Evolutionary conservation across 2,113 vertebrate genomes (phyloP), one percentile per base, ranked within the genome.

Genomic region (Alexandromys fortis): DNA sequence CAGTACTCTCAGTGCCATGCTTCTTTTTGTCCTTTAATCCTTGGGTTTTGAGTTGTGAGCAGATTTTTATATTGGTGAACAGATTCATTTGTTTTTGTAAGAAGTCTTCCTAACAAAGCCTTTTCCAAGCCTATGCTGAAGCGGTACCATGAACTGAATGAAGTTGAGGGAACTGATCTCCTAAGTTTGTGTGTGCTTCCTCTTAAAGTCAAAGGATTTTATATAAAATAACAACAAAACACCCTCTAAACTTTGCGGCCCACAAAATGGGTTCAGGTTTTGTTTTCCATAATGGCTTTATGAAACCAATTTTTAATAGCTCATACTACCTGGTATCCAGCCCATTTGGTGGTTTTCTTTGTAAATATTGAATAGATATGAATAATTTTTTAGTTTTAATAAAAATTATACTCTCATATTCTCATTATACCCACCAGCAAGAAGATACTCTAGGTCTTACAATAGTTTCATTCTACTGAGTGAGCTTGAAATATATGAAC

Each of bases 401-500:
- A 76, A 52, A 70, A 82, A 75, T 33, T 9, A 26, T 92, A 17
- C 35, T 92, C 10, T 96, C 95, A 70, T 11, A 22, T 61, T 96
- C 3, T 89, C 38, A 92, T 52, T 90, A 86, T 88, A 78, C 4
- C 77, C 24, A 78, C 70, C 45, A n/a, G 90, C 91, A 88, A 82
- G 81, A 94, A 92, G 68, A 83, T 95, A 22, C 87, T 35, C n/a
- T 92, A 79, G 45, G 45, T 70, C 7, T 72, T 82, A 45, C 24
- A 83, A 21, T 90, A 92, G 30, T 79, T 95, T 93, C 24, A 85
- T 0, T 97, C 55, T 94, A 81, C 90, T 33, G 92, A n/a, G 12
- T 94, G 88, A 92, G 68, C 55, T 61, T 96, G 86, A 94, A 96
- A 89, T 78, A 52, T 67, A n/a, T 94, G 72, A 92, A 82, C 77